Percentiles rank a stretch among this genome's conserved stretches.
Evolutionary conservation across 1,140 invertebrate species (phyloP).

Genomic region (Pseudoatta argentina): DNA sequence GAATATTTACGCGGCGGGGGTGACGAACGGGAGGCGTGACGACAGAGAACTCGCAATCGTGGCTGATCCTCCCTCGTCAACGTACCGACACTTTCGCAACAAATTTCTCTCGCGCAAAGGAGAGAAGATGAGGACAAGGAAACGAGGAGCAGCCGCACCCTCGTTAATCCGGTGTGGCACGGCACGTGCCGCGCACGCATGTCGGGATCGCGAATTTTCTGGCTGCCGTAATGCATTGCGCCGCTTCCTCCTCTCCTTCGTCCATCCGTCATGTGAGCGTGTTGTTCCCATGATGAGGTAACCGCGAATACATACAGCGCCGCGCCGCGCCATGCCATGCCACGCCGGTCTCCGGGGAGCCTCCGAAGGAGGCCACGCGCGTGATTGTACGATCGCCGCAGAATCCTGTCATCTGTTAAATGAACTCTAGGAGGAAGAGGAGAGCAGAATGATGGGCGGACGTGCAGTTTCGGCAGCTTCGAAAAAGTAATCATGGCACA

Average conservation of each 20-base stretch:
- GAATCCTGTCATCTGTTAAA: constrained; percentile 61
- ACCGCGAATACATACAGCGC: constrained; percentile 33
- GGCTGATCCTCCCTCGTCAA: constrained; percentile 47
- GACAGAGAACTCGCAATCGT: constrained; percentile 25
- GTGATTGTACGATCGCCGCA: constrained; percentile 25
- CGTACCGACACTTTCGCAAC: constrained; percentile 57
- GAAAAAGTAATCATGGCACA: constrained; percentile 54
- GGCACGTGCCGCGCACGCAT: constrained; percentile 61
- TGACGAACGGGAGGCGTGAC: constrained; percentile 37
- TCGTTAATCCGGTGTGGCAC: constrained; percentile 50
- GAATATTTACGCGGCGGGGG: constrained; percentile 53
- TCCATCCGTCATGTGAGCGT: constrained; percentile 26
- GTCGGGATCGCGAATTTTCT: constrained; percentile 65
- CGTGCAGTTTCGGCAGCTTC: constrained; percentile 39
- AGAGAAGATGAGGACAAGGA: constrained; percentile 31
- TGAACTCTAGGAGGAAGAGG: constrained; percentile 38
- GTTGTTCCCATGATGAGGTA: constrained; percentile 63
- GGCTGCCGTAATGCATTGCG: constrained; percentile 46
- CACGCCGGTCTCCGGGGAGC: constrained; percentile 35
- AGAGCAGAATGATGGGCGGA: not conserved
- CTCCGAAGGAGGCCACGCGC: constrained; percentile 25
- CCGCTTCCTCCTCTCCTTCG: not conserved
- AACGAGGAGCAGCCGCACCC: constrained; percentile 46
- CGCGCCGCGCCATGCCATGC: not conserved
- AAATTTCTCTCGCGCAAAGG: constrained; percentile 50